Conservation (phyloP, 2,113 vertebrate species). For the Ictalurus furcatus region DNA sequence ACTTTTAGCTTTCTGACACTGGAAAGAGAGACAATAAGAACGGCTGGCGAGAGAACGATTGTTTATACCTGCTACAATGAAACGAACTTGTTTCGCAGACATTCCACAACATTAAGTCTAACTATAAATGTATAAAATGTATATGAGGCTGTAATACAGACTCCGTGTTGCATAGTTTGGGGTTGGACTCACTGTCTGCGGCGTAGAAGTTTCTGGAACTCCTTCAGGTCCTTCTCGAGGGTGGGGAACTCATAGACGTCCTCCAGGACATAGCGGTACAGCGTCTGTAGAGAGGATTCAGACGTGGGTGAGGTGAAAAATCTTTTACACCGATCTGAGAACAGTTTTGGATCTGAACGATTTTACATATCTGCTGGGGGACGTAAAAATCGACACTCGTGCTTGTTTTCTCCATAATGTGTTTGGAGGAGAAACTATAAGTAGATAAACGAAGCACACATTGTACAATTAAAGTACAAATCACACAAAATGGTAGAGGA, state of each 20-base stretch:
- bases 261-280: constrained; percentile 93
- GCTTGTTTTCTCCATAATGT: not conserved
- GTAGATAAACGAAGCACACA: not conserved
- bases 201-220: constrained; percentile 94
- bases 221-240: constrained; percentile 94
- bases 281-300: constrained; percentile 72
- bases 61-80: not conserved
- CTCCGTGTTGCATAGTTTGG: not conserved
- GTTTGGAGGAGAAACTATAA: not conserved
- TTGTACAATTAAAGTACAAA: not conserved
- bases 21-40: not conserved
- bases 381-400: not conserved
- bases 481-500: not conserved
- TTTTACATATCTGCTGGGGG: not conserved
- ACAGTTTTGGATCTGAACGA: not conserved
- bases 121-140: not conserved
- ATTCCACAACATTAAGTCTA: not conserved
- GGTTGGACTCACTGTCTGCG: constrained; percentile 88
- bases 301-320: not conserved
- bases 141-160: not conserved
- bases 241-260: constrained; percentile 93
- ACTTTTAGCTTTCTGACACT: not conserved
- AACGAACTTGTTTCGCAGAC: no score
- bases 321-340: not conserved
- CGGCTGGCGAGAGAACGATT: not conserved